Evolutionary conservation across 2,888 invertebrate genomes (phyloP).

Genomic region (Hypselothyrea guttata): DNA sequence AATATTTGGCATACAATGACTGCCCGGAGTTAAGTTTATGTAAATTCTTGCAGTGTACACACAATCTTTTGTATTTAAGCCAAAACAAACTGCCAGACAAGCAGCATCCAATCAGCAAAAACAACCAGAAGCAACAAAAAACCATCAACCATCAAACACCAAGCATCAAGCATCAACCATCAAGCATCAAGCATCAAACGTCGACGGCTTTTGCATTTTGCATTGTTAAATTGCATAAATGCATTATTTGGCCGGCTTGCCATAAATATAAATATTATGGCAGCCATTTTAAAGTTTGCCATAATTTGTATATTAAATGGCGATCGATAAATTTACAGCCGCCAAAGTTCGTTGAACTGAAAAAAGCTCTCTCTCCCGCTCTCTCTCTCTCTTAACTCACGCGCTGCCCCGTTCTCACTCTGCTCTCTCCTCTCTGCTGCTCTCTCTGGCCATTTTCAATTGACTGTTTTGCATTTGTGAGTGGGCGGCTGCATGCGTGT

Average conservation of each 20-base stretch:
- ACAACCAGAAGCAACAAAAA: slow-evolving; percentile 14
- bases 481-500: slow-evolving; percentile 3
- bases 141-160: slow-evolving; percentile 16
- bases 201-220: slow-evolving; percentile 18
- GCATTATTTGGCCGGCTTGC: slow-evolving; percentile 46
- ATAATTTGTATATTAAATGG: slow-evolving; percentile 12
- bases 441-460: slow-evolving; percentile 49
- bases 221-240: slow-evolving; percentile 42
- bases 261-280: slow-evolving; percentile 63
- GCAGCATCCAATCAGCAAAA: slow-evolving; percentile 51
- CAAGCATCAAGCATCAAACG: neutral
- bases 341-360: slow-evolving; percentile 65
- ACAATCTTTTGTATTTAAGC: slow-evolving; percentile 29
- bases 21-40: slow-evolving; percentile 54
- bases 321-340: slow-evolving; percentile 43
- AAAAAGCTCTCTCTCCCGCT: slow-evolving; percentile 13
- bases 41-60: slow-evolving; percentile 50
- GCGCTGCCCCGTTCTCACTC: too few species aligned
- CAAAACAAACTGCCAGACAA: slow-evolving; percentile 20
- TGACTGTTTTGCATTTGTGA: slow-evolving; percentile 55
- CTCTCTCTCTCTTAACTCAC: too few species aligned
- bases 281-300: slow-evolving; percentile 62
- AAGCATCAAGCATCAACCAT: slow-evolving; percentile 16
- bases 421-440: neutral
- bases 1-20: slow-evolving; percentile 69